Evolutionary conservation across 2,888 invertebrate species (phyloP).

Genomic region (Tubulanus polymorphus): DNA sequence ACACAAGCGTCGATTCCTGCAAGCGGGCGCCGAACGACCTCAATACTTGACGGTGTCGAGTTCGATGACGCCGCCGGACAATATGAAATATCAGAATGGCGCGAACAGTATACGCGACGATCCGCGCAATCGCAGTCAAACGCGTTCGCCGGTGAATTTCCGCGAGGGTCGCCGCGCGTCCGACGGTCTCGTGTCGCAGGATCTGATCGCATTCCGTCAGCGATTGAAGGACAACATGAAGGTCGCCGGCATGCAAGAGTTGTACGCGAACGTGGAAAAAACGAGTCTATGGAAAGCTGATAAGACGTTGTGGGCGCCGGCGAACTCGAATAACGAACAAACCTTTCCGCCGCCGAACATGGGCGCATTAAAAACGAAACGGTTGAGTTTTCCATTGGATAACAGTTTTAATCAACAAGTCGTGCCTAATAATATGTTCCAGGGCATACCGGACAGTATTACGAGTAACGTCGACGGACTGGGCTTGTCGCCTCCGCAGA

Average conservation of each 20-base stretch:
- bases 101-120: no score
- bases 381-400: conserved; percentile 1
- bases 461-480: no score
- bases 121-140: conserved; percentile 48
- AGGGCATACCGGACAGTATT: not conserved
- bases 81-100: not conserved
- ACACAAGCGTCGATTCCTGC: not conserved
- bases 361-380: not conserved
- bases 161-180: conserved; percentile 70
- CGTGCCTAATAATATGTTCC: not conserved
- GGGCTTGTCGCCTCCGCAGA: no score
- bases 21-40: not conserved
- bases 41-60: not conserved
- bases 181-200: conserved; percentile 74
- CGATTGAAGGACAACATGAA: conserved; percentile 74
- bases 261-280: conserved; percentile 67
- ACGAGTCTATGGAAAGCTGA: not conserved
- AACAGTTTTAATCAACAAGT: no score
- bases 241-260: conserved; percentile 75
- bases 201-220: conserved; percentile 69
- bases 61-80: conserved; percentile 23
- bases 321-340: not conserved
- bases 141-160: conserved; percentile 80
- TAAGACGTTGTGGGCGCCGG: not conserved
- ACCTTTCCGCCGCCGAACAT: not conserved